Evolutionary conservation across 92 coral and sea anemone species (phyloP).

Genomic region (Plumapathes pennacea): DNA sequence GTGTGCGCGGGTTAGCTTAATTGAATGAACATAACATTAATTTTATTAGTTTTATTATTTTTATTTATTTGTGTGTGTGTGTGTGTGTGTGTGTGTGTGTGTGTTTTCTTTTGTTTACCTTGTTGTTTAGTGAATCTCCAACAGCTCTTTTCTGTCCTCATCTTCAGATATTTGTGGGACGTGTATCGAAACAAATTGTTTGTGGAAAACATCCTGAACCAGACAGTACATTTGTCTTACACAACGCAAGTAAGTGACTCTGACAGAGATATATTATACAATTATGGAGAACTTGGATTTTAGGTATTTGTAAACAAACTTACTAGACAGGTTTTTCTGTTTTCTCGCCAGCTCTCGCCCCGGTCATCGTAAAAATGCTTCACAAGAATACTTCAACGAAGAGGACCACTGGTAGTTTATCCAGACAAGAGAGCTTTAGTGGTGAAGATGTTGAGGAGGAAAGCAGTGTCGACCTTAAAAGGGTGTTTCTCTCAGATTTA

Average conservation of each 20-base stretch:
- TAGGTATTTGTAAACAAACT: background rate
- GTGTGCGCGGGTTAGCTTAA: background rate
- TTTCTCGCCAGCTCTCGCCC: constrained; percentile 59
- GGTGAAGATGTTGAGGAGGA: constrained; percentile 12
- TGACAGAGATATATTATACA: background rate
- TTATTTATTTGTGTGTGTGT: background rate
- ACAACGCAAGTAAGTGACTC: constrained; percentile 77
- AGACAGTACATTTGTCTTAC: constrained; percentile 68
- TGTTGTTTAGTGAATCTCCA: too few relatives aligned
- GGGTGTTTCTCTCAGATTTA: constrained; percentile 88
- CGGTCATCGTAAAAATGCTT: constrained; percentile 89
- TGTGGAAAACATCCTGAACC: constrained; percentile 95
- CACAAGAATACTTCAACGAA: constrained; percentile 56
- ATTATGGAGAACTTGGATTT: background rate
- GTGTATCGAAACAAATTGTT: constrained; percentile 92
- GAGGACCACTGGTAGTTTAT: constrained; percentile 26
- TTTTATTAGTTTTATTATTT: too few relatives aligned
- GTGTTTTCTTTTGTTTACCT: background rate
- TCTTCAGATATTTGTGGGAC: constrained; percentile 81
- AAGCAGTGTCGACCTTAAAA: constrained; percentile 72
- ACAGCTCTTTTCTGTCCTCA: too few relatives aligned
- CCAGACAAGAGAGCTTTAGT: constrained; percentile 54
- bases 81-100: too few relatives aligned
- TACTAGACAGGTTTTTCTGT: background rate
- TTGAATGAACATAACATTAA: background rate